phyloP scores from a whole-genome alignment of 2,113 vertebrate genomes.

The Phalacrocorax aristotelis region DNA sequence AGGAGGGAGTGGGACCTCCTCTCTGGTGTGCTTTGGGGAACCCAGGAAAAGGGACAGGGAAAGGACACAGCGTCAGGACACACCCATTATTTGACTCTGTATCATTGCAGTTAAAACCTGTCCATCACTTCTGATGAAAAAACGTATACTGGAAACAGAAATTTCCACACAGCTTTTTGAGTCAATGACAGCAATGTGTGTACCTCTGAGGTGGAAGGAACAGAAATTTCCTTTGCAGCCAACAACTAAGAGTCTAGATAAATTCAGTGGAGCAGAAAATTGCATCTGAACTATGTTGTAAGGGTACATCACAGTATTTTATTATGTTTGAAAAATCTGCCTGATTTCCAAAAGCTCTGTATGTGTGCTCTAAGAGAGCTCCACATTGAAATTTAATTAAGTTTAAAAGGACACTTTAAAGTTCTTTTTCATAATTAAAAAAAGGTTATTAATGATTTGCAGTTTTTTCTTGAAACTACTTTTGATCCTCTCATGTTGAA shows the following conservation, averaged over 20 bases:
- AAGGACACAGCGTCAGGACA: not conserved
- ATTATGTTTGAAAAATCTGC: constrained; percentile 40
- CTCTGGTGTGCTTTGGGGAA: not conserved
- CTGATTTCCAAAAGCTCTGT: constrained; percentile 24
- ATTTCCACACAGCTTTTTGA: constrained; percentile 23
- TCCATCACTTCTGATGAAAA: not conserved
- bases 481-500: not conserved
- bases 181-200: constrained; percentile 3
- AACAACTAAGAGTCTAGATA: constrained; percentile 51
- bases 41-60: not conserved
- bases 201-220: constrained; percentile 39
- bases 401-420: constrained; percentile 20
- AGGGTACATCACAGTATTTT: constrained; percentile 34
- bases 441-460: not conserved
- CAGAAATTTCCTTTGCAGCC: constrained; percentile 51
- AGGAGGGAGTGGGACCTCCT: not conserved
- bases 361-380: not conserved
- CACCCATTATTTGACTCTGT: not conserved
- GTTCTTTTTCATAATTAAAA: constrained; percentile 22
- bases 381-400: constrained; percentile 37
- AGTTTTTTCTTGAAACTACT: not conserved
- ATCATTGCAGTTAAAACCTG: not conserved
- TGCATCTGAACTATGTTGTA: constrained; percentile 55
- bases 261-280: constrained; percentile 72
- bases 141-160: constrained; percentile 28